Percentiles rank a stretch among this genome's conserved stretches.
Evolutionary conservation across 1,140 invertebrate species (phyloP).

Genomic region (Phocides pigmalion): DNA sequence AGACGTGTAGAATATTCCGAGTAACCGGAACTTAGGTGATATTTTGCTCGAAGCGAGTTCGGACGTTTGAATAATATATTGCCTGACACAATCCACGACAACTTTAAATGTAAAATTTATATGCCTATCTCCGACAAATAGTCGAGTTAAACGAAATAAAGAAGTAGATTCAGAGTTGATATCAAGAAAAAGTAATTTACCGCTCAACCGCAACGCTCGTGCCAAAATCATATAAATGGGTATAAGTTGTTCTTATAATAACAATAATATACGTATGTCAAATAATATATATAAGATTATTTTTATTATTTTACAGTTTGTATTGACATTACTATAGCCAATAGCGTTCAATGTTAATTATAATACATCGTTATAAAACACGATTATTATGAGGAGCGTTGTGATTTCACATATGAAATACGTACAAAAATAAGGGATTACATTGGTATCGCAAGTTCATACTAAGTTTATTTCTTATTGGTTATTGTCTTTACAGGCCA

Average conservation of each 20-base stretch:
- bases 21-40: conserved; percentile 44
- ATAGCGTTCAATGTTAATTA: too few relatives aligned
- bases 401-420: too few relatives aligned
- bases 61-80: conserved; percentile 54
- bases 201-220: too few relatives aligned
- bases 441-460: conserved; percentile 15
- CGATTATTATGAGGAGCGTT: too few relatives aligned
- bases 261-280: too few relatives aligned
- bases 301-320: too few relatives aligned
- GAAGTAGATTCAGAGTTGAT: background rate
- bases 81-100: conserved; percentile 36
- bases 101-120: conserved; percentile 11
- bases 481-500: conserved; percentile 39
- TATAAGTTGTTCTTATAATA: too few relatives aligned
- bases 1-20: conserved; percentile 56
- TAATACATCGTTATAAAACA: too few relatives aligned
- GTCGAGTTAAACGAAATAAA: conserved; percentile 1
- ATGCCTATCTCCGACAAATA: background rate
- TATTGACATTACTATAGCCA: too few relatives aligned
- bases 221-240: too few relatives aligned
- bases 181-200: background rate
- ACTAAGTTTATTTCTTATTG: conserved; percentile 34
- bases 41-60: conserved; percentile 45
- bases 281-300: too few relatives aligned
- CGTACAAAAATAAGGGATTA: background rate